A percentile compares a stretch with the other conserved stretches of the same genome.
phyloP scores from a whole-genome alignment of 1,140 invertebrate genomes.

The Sycobia sp. region DNA sequence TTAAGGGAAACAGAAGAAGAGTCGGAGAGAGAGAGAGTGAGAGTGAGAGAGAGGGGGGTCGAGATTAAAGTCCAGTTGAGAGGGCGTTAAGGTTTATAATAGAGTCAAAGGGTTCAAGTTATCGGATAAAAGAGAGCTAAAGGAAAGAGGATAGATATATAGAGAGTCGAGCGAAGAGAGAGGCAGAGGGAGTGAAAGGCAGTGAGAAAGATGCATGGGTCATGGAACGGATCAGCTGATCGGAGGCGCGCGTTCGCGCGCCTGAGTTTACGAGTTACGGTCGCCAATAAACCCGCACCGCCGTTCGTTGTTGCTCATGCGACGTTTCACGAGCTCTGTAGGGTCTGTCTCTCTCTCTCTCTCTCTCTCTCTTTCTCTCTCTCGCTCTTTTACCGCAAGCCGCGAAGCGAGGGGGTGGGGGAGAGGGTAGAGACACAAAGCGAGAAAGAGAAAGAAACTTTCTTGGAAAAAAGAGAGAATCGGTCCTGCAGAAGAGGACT shows the following conservation, averaged over 20 bases:
- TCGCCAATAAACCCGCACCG: conserved; percentile 61
- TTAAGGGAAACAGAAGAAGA: neutral
- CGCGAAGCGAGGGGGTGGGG: neutral
- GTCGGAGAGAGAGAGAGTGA: neutral
- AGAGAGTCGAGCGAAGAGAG: conserved; percentile 40
- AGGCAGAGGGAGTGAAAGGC: conserved; percentile 1
- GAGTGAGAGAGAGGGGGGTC: neutral
- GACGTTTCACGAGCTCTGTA: conserved; percentile 54
- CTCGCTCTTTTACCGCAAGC: neutral
- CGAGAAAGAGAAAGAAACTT: conserved; percentile 2
- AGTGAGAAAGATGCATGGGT: conserved; percentile 47
- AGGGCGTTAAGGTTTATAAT: neutral
- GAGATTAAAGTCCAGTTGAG: neutral
- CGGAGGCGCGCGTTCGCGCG: conserved; percentile 59
- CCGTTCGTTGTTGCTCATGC: conserved; percentile 57
- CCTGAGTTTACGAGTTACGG: conserved; percentile 62
- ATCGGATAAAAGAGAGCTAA: neutral
- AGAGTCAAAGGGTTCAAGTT: conserved; percentile 15
- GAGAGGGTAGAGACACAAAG: neutral
- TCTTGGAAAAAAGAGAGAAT: conserved; percentile 10
- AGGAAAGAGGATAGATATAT: too few species aligned
- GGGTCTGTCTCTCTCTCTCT: conserved; percentile 37
- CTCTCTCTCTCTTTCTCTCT: conserved; percentile 5
- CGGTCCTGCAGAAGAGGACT: too few species aligned
- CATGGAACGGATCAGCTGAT: conserved; percentile 63